Conservation (phyloP, 2,113 vertebrate species). For the Acanthochromis polyacanthus region DNA sequence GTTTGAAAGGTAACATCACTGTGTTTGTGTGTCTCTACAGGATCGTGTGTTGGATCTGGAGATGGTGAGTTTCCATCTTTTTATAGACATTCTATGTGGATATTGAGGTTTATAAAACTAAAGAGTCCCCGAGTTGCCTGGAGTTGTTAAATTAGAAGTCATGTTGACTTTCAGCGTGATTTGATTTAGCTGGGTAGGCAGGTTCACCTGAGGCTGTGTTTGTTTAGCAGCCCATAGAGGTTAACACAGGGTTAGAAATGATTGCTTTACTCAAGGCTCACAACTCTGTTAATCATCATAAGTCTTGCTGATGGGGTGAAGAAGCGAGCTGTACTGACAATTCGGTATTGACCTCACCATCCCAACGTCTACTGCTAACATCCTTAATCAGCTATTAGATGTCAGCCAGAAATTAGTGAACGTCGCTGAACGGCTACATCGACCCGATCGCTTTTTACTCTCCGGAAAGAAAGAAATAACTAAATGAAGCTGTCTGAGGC, state of each 20-base stretch:
- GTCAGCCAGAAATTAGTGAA: constrained; percentile 54
- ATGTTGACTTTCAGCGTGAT: constrained; percentile 17
- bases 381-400: constrained; percentile 63
- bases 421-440: constrained; percentile 52
- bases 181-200: background rate
- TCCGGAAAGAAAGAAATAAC: constrained; percentile 25
- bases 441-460: constrained; percentile 58
- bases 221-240: constrained; percentile 23
- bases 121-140: background rate
- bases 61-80: constrained; percentile 71
- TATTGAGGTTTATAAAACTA: background rate
- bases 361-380: constrained; percentile 37
- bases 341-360: constrained; percentile 50
- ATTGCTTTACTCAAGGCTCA: constrained; percentile 60
- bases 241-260: constrained; percentile 29
- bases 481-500: constrained; percentile 25
- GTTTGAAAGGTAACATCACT: constrained; percentile 8
- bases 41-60: constrained; percentile 82
- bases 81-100: background rate
- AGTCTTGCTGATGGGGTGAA: constrained; percentile 53
- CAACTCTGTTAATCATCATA: constrained; percentile 57
- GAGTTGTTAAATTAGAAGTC: constrained; percentile 14
- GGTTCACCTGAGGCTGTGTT: constrained; percentile 30
- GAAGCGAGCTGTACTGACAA: constrained; percentile 41
- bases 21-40: constrained; percentile 68